Conservation (phyloP, 2,888 invertebrate species). For the Pandemis corylana region DNA sequence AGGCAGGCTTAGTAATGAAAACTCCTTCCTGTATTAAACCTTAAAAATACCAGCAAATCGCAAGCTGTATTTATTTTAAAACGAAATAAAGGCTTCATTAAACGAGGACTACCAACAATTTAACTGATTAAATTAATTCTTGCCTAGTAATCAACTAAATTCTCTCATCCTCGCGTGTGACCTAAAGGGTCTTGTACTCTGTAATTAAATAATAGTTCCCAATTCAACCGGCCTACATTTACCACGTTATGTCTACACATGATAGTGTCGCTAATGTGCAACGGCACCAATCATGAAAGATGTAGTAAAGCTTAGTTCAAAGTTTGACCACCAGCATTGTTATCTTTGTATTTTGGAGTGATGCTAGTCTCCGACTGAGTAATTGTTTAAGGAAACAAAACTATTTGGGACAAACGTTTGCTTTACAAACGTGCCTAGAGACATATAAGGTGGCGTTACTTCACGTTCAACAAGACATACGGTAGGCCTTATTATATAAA, state of each 20-base stretch:
- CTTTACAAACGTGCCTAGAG: constrained; percentile 7
- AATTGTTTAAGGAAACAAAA: constrained; percentile 39
- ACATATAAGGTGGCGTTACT: neutral
- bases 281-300: neutral
- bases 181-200: constrained; percentile 31
- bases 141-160: constrained; percentile 14
- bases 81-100: neutral
- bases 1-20: too few relatives aligned
- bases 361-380: constrained; percentile 24
- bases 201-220: constrained; percentile 31
- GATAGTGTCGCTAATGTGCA: neutral
- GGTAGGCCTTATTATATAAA: neutral
- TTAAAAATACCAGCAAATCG: too few relatives aligned
- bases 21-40: too few relatives aligned
- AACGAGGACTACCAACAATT: neutral
- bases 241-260: constrained; percentile 7
- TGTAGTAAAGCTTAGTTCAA: constrained; percentile 3
- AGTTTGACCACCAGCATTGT: neutral
- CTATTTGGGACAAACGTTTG: constrained; percentile 20
- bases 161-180: constrained; percentile 14
- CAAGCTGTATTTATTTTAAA: too few relatives aligned
- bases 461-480: neutral
- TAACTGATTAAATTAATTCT: constrained; percentile 6
- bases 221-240: constrained; percentile 15
- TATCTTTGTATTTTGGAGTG: constrained; percentile 21